These are phyloP conservation scores for Rhaphigaster nebulosa DNA, from an alignment of 2,888 invertebrate species.

Conservation along the genomic window DNA sequence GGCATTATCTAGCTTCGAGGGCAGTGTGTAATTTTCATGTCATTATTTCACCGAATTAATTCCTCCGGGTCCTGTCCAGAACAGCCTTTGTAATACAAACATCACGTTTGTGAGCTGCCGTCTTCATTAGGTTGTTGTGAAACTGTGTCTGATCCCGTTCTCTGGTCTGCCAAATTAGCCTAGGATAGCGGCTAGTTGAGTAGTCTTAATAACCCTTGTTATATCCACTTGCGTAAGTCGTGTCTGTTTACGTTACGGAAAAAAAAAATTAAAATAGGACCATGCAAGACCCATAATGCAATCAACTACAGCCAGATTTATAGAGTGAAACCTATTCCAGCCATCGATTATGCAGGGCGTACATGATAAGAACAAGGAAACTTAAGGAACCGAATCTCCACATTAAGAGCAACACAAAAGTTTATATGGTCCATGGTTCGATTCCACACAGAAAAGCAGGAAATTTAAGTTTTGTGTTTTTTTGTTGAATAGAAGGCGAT, in stretches of 20 bases:
- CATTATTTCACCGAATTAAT: conserved; percentile 59
- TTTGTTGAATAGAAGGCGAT: too few species aligned
- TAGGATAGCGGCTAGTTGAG: conserved; percentile 2
- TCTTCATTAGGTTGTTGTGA: conserved; percentile 53
- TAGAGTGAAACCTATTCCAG: background rate
- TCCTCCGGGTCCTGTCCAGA: conserved; percentile 7
- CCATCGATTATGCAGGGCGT: background rate
- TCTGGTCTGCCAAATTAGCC: conserved; percentile 1
- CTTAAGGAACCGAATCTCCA: too few species aligned
- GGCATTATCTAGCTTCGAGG: conserved; percentile 37
- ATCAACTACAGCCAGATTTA: too few species aligned
- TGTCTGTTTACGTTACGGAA: background rate
- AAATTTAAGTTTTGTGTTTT: too few species aligned
- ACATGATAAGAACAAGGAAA: too few species aligned
- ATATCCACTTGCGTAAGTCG: background rate
- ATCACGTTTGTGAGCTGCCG: conserved; percentile 56
- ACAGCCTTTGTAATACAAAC: conserved; percentile 56
- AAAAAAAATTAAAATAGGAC: background rate
- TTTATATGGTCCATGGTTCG: too few species aligned
- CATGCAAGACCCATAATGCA: background rate
- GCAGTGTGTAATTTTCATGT: conserved; percentile 57
- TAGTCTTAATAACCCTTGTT: background rate
- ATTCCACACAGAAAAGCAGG: too few species aligned
- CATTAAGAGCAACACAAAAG: too few species aligned
- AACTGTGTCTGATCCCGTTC: conserved; percentile 35